phyloP scores from a whole-genome alignment of 1,140 invertebrate genomes.

The Ceratina calcarata region DNA sequence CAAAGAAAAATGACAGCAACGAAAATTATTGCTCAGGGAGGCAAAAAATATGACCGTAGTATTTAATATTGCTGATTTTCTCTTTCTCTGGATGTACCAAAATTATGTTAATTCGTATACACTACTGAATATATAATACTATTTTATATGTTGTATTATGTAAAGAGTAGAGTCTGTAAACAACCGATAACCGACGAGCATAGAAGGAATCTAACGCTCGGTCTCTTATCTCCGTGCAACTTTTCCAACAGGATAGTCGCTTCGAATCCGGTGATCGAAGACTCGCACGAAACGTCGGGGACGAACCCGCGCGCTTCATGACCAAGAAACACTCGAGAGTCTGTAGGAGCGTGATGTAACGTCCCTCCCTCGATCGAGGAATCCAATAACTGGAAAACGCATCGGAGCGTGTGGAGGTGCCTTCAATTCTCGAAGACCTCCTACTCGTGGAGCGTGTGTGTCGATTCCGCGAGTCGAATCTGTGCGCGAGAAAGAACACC shows the following conservation, averaged over 20 bases:
- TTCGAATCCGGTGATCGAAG: slow-evolving; percentile 22
- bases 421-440: slow-evolving; percentile 45
- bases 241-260: slow-evolving; percentile 41
- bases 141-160: not conserved
- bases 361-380: slow-evolving; percentile 56
- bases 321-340: slow-evolving; percentile 56
- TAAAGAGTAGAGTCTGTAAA: not conserved
- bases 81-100: no score
- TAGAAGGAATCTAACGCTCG: slow-evolving; percentile 14
- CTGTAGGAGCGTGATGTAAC: slow-evolving; percentile 59
- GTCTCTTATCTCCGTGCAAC: slow-evolving; percentile 26
- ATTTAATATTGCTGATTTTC: no score
- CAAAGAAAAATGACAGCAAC: not conserved
- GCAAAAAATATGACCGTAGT: slow-evolving; percentile 1
- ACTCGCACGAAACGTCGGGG: slow-evolving; percentile 38
- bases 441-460: slow-evolving; percentile 27
- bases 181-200: slow-evolving; percentile 15
- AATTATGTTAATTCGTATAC: no score
- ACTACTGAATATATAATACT: no score
- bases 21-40: not conserved
- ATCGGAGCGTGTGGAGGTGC: slow-evolving; percentile 51
- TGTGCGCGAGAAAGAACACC: slow-evolving; percentile 24
- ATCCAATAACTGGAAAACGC: slow-evolving; percentile 68
- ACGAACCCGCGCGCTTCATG: slow-evolving; percentile 36
- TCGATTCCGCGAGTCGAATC: slow-evolving; percentile 55